Conservation (phyloP, 2,113 vertebrate genomes). For the Suricata suricatta region DNA sequence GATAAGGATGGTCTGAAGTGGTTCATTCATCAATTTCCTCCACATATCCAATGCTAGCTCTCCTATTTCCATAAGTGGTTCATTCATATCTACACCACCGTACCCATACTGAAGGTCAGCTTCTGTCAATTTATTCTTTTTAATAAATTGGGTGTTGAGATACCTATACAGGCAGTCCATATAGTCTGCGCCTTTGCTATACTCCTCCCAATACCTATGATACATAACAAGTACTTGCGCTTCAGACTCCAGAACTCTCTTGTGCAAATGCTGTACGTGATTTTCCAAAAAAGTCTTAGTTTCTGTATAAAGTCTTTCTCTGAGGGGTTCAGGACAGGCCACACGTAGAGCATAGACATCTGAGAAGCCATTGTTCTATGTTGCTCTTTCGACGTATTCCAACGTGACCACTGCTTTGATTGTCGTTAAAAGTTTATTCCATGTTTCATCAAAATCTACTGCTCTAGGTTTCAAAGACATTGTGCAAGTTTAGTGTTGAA, state of each 20-base stretch:
- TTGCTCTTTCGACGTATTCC: slow-evolving; percentile 98
- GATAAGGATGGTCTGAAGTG: no score
- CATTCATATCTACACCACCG: slow-evolving; percentile 98
- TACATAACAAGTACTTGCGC: slow-evolving; percentile 98
- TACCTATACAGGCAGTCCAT: slow-evolving; percentile 99
- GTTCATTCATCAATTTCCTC: no score
- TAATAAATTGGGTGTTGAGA: slow-evolving; percentile 99
- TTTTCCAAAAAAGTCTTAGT: slow-evolving; percentile 99
- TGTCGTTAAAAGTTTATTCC: slow-evolving; percentile 99
- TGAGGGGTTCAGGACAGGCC: slow-evolving; percentile 98
- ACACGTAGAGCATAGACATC: slow-evolving; percentile 99
- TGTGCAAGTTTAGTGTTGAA: slow-evolving; percentile 90
- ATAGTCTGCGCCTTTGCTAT: slow-evolving; percentile 98
- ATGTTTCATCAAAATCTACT: slow-evolving; percentile 99
- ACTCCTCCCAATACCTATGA: slow-evolving; percentile 99
- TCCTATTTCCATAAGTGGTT: slow-evolving; percentile 99
- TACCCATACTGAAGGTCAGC: slow-evolving; percentile 99
- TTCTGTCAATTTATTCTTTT: slow-evolving; percentile 99
- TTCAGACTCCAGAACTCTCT: slow-evolving; percentile 98
- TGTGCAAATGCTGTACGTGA: slow-evolving; percentile 96
- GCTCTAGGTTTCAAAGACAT: slow-evolving; percentile 99
- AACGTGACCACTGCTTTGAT: slow-evolving; percentile 99
- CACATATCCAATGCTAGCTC: no score
- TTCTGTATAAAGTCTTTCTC: slow-evolving; percentile 97
- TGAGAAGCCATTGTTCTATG: slow-evolving; percentile 99